phyloP scores from a whole-genome alignment of 2,888 invertebrate species.

The Oscheius sp. region DNA sequence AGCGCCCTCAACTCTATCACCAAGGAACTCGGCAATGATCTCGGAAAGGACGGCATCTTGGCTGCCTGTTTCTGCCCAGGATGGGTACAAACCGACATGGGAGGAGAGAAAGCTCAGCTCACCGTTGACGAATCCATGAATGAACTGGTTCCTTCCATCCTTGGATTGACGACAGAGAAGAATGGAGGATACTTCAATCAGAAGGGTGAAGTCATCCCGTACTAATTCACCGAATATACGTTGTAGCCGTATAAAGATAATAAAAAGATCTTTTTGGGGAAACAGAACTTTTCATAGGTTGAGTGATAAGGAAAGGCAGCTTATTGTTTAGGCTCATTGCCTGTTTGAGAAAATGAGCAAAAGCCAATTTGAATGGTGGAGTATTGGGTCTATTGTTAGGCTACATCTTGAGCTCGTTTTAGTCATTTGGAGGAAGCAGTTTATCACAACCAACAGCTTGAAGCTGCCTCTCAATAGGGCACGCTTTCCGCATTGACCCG shows the following conservation, averaged over 20 bases:
- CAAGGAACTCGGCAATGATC: conserved; percentile 28
- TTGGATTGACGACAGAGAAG: conserved; percentile 15
- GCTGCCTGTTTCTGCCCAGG: conserved; percentile 37
- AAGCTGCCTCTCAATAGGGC: no score
- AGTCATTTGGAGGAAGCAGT: no score
- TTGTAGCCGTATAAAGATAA: conserved; percentile 34
- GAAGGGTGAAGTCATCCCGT: conserved; percentile 36
- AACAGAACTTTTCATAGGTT: not conserved
- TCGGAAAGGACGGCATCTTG: conserved; percentile 31
- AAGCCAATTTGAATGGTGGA: no score
- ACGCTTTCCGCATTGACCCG: no score
- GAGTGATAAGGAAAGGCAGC: no score
- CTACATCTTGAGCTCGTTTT: no score
- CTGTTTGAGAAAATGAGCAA: no score
- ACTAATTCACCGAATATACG: not conserved
- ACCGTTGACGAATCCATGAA: conserved; percentile 35
- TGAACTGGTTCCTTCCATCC: conserved; percentile 26
- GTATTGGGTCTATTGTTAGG: no score
- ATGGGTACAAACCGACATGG: conserved; percentile 60
- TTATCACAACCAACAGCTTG: no score
- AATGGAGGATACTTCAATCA: conserved; percentile 32
- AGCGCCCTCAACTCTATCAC: conserved; percentile 18
- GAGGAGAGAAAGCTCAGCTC: conserved; percentile 47
- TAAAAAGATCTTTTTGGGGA: conserved; percentile 70
- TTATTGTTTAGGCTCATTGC: no score